Evolutionary conservation across 2,888 invertebrate species (phyloP).

Genomic region (Rhingia campestris): DNA sequence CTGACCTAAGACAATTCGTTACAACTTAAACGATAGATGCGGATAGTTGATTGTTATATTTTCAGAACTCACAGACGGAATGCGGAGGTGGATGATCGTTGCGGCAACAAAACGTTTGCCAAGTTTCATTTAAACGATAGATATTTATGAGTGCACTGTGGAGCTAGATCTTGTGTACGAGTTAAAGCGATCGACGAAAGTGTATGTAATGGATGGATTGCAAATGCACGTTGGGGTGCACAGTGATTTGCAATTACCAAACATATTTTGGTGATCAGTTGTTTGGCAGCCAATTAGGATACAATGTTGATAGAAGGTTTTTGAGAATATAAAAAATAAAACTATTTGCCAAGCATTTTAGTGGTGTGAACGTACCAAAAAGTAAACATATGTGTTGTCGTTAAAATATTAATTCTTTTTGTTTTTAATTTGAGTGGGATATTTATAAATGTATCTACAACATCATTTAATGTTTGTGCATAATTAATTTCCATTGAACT

Average conservation of each 20-base stretch:
- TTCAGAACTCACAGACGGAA: conserved; percentile 13
- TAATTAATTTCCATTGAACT: no score
- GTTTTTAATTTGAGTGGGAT: no score
- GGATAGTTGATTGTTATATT: conserved; percentile 18
- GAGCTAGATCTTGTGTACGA: not conserved
- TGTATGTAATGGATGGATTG: conserved; percentile 34
- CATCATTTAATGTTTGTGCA: no score
- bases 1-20: conserved; percentile 72
- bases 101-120: conserved; percentile 28
- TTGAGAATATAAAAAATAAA: not conserved
- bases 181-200: not conserved
- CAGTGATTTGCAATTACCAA: conserved; percentile 31
- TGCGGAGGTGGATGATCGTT: conserved; percentile 22
- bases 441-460: no score
- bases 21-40: conserved; percentile 59
- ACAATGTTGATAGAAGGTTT: conserved; percentile 26
- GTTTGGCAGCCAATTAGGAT: conserved; percentile 58
- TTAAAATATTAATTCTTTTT: no score
- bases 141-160: conserved; percentile 51
- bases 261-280: conserved; percentile 11
- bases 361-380: no score
- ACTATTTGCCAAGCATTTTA: not conserved
- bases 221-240: conserved; percentile 30
- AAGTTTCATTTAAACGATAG: conserved; percentile 22
- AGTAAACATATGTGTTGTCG: no score